Evolutionary conservation across 2,888 invertebrate genomes (phyloP).

Genomic region (Agonopterix arenella): DNA sequence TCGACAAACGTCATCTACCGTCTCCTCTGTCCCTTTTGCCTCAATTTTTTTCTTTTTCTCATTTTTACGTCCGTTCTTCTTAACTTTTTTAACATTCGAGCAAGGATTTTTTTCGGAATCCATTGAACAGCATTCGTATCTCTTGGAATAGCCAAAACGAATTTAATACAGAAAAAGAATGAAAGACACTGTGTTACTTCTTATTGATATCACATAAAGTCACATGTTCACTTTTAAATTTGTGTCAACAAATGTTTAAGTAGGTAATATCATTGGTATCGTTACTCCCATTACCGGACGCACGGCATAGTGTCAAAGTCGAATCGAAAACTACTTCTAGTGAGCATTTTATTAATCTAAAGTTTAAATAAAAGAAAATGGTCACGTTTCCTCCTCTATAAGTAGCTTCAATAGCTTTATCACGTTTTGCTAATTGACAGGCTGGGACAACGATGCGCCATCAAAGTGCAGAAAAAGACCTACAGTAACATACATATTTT

Average conservation of each 20-base stretch:
- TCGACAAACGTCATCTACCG: slow-evolving; percentile 30
- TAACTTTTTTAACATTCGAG: slow-evolving; percentile 38
- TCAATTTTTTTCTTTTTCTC: slow-evolving; percentile 61
- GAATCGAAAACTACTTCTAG: background rate
- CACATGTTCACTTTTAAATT: slow-evolving; percentile 39
- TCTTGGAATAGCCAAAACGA: slow-evolving; percentile 25
- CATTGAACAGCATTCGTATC: slow-evolving; percentile 59
- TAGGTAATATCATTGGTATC: background rate
- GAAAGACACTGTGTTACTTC: slow-evolving; percentile 33
- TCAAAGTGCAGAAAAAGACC: too few species aligned
- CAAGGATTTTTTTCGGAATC: slow-evolving; percentile 48
- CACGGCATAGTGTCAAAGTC: background rate
- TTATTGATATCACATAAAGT: slow-evolving; percentile 43
- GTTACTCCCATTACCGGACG: background rate
- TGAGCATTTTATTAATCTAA: slow-evolving; percentile 2
- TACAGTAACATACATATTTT: too few species aligned
- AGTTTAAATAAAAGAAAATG: background rate
- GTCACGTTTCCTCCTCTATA: too few species aligned
- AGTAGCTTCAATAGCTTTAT: too few species aligned
- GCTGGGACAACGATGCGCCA: too few species aligned
- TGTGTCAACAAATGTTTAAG: background rate
- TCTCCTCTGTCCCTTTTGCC: slow-evolving; percentile 20
- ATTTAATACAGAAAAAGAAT: slow-evolving; percentile 21
- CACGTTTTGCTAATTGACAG: too few species aligned
- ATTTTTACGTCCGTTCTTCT: slow-evolving; percentile 52